Conservation (phyloP, 2,113 vertebrate species). For the Melanerpes aurifrons region DNA sequence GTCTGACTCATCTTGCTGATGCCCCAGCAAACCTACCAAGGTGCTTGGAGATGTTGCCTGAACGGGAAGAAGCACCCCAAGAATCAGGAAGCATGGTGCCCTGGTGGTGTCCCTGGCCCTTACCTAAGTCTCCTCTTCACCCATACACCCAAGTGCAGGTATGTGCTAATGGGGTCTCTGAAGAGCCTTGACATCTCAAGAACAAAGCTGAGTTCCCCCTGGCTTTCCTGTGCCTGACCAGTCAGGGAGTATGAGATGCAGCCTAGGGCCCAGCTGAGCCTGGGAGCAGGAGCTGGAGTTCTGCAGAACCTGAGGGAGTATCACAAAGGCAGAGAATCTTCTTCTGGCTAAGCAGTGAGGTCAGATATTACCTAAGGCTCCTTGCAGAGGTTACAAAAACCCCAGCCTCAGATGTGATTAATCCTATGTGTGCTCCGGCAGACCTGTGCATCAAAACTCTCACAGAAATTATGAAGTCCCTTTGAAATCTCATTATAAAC, state of each 20-base stretch:
- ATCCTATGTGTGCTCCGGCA: neutral
- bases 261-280: neutral
- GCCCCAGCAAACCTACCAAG: neutral
- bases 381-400: neutral
- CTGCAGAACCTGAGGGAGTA: neutral
- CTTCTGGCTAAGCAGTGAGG: neutral
- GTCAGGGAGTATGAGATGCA: neutral
- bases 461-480: neutral
- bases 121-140: neutral
- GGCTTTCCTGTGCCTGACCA: neutral
- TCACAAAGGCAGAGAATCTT: neutral
- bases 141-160: neutral
- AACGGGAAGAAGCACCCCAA: neutral
- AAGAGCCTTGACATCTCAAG: neutral
- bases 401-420: neutral
- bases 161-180: neutral
- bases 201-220: neutral
- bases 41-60: neutral
- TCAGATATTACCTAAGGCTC: neutral
- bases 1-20: neutral
- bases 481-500: neutral
- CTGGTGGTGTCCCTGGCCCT: conserved; percentile 2
- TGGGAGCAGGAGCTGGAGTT: neutral
- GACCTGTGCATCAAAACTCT: neutral
- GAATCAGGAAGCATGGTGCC: neutral